Evolutionary conservation across 1,140 invertebrate genomes (phyloP), one percentile per base, ranked within the genome.

Genomic region (Heliconius hewitsoni): DNA sequence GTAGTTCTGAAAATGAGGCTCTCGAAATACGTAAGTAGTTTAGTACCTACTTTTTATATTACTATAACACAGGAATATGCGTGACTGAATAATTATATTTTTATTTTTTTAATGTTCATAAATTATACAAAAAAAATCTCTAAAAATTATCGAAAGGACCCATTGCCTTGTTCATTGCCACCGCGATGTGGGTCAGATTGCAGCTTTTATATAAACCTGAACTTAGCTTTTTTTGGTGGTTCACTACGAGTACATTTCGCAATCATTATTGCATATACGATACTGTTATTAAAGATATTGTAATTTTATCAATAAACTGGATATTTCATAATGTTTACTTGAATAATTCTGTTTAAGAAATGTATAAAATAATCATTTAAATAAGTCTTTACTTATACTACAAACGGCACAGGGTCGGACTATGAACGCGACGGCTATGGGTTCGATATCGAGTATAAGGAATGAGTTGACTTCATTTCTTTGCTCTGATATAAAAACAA

Each of bases 21-120:
- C 30, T 70, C n/a, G 88, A 86, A 80, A 90, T 90, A 60, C 81
- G 89, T 91, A 84, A 84, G 88, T 85, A 50, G 27, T 72, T 71
- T 57, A 70, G 23, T 66, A 57, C 3, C 3, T 46, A 16, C 42
- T 46, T 13, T 16, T 16, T 4, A 46, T 46, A 60, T 60, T 23
- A 3, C 5, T 19, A 52, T 18, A 52, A 0, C 6, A 1, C 5
- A 18, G 50, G 50, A 52, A 52, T 18, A 9, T 3, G 8, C n/a
- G 55, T 57, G 19, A 57, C 55, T 9, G 19, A 23, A 57, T 57
- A 57, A 57, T 46, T 46, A 13, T 16, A 4, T 19, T 52, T 16
- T 19, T 19, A 8, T 52, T 6, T 52, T 52, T 52, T 52, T 18
- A 23, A 52, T 19, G 16, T 52, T 52, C 18, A 18, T 8, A 52